These are phyloP conservation scores for Bimastos eiseni DNA, from an alignment of 2,888 invertebrate genomes.

Conservation along the genomic window DNA sequence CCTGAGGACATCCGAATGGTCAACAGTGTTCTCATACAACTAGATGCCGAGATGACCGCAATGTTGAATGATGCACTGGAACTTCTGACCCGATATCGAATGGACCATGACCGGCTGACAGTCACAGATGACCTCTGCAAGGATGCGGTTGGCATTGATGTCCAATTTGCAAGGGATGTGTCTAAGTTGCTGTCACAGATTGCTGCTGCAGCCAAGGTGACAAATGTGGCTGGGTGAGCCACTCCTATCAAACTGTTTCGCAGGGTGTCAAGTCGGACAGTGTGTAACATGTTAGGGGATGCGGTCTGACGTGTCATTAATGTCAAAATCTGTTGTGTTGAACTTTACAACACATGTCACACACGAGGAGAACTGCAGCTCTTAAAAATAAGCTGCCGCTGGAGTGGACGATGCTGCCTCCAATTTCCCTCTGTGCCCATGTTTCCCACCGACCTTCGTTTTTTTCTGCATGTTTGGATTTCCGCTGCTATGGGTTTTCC, in stretches of 20 bases:
- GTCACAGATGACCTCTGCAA: not conserved
- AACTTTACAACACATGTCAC: no score
- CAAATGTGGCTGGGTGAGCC: slow-evolving; percentile 25
- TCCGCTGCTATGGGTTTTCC: not conserved
- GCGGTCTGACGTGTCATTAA: not conserved
- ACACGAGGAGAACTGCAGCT: not conserved
- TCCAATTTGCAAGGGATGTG: not conserved
- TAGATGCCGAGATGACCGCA: not conserved
- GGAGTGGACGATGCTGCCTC: not conserved
- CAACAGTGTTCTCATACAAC: slow-evolving; percentile 4
- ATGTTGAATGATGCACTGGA: not conserved
- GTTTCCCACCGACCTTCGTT: not conserved
- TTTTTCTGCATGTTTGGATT: not conserved
- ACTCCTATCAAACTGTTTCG: not conserved
- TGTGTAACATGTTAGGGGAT: not conserved
- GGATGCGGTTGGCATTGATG: not conserved
- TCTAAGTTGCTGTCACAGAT: not conserved
- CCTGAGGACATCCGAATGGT: slow-evolving; percentile 4
- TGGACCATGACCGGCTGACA: not conserved
- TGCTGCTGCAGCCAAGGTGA: not conserved
- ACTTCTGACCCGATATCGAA: not conserved
- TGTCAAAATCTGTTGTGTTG: no score
- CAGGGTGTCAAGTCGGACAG: not conserved
- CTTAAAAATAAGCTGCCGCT: not conserved
- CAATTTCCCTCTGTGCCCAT: not conserved